Percentiles rank a stretch among this genome's conserved stretches.
Conservation (phyloP, 2,888 invertebrate genomes). For the Brachypalpus laphriformis region DNA sequence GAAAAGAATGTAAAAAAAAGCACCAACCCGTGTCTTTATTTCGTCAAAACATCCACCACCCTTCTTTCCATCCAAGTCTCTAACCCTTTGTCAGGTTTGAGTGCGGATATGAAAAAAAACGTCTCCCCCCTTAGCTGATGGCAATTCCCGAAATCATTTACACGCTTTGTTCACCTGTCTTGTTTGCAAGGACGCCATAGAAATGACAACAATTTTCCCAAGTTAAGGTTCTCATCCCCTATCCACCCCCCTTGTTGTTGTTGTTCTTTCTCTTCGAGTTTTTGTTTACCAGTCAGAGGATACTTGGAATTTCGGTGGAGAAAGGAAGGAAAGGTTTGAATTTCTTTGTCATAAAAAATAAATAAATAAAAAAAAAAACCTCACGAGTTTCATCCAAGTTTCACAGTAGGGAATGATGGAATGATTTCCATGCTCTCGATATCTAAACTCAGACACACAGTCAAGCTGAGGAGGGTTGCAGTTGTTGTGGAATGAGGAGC, state of each 20-base stretch:
- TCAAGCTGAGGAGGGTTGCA: neutral
- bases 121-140: too few species aligned
- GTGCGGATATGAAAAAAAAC: too few species aligned
- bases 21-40: conserved; percentile 13
- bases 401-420: conserved; percentile 24
- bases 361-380: neutral
- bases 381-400: conserved; percentile 12
- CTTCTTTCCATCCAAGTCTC: conserved; percentile 6
- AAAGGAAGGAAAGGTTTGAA: conserved; percentile 8
- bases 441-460: conserved; percentile 7
- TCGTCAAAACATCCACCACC: conserved; percentile 17
- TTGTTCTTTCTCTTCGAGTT: conserved; percentile 1
- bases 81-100: neutral
- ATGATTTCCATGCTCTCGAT: conserved; percentile 26
- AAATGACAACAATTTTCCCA: conserved; percentile 51
- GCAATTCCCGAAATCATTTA: conserved; percentile 52
- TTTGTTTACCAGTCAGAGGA: neutral
- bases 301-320: neutral
- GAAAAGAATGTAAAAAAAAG: neutral
- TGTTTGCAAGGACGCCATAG: conserved; percentile 46
- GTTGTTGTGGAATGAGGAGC: neutral
- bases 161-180: conserved; percentile 57
- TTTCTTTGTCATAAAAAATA: conserved; percentile 33
- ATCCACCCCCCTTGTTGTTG: neutral
- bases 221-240: conserved; percentile 13